Conservation (phyloP, 2,888 invertebrate species). For the Tinea pellionella region DNA sequence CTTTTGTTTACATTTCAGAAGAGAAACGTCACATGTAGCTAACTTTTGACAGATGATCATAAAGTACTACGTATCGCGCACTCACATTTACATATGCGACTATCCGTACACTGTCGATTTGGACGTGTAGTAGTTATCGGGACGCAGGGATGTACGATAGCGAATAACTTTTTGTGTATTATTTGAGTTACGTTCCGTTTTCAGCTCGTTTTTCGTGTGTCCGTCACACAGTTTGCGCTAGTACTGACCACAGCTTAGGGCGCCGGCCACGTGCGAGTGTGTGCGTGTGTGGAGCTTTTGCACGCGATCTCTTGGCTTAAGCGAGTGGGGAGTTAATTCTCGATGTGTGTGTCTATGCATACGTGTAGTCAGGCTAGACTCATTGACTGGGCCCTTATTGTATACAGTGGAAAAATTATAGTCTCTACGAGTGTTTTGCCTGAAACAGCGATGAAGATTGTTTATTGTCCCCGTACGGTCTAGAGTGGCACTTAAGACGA, state of each 20-base stretch:
- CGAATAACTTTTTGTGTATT: conserved; percentile 7
- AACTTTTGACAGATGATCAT: conserved; percentile 65
- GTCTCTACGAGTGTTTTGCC: conserved; percentile 58
- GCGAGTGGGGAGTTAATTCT: conserved; percentile 42
- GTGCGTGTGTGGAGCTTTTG: conserved; percentile 65
- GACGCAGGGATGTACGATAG: not conserved
- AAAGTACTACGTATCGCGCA: conserved; percentile 55
- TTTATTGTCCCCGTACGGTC: conserved; percentile 45
- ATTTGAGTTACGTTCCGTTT: conserved; percentile 42
- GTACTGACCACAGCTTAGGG: conserved; percentile 70
- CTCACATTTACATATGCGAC: conserved; percentile 52
- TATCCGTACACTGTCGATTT: not conserved
- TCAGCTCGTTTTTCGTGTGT: conserved; percentile 69
- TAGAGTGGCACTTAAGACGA: conserved; percentile 50
- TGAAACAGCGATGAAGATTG: conserved; percentile 60
- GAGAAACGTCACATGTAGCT: conserved; percentile 63
- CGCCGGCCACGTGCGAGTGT: conserved; percentile 58
- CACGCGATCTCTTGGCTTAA: conserved; percentile 63
- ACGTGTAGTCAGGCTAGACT: conserved; percentile 66
- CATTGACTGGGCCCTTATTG: conserved; percentile 70
- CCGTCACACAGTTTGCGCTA: conserved; percentile 69
- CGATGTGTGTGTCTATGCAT: conserved; percentile 50
- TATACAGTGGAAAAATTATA: conserved; percentile 70
- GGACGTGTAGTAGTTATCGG: not conserved
- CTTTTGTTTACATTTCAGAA: conserved; percentile 66